Conservation (phyloP, 2,888 invertebrate genomes). For the Athalia cordata region DNA sequence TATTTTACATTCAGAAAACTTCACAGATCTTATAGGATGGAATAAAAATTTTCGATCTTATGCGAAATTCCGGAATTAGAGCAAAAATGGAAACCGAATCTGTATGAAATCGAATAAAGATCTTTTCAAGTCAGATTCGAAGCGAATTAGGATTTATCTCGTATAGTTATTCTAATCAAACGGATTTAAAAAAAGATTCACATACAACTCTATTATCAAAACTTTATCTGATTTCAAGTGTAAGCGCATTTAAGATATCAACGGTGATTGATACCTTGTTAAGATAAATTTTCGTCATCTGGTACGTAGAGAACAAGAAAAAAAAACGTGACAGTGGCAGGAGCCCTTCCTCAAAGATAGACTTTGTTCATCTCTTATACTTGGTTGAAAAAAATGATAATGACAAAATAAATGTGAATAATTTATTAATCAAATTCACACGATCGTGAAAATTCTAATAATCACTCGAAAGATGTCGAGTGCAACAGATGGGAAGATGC, state of each 20-base stretch:
- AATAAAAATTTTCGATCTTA: too few relatives aligned
- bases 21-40: too few relatives aligned
- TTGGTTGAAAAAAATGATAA: background rate
- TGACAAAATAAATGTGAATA: background rate
- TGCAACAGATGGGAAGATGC: background rate
- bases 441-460: constrained; percentile 15
- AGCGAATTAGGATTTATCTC: too few relatives aligned
- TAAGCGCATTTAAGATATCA: constrained; percentile 10
- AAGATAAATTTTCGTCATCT: background rate
- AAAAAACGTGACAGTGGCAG: background rate
- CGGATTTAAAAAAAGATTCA: too few relatives aligned
- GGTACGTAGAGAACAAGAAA: too few relatives aligned
- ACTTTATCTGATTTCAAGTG: too few relatives aligned
- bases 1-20: too few relatives aligned
- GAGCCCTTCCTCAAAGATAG: background rate
- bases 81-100: too few relatives aligned
- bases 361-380: constrained; percentile 16
- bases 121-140: too few relatives aligned
- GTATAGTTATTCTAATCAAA: too few relatives aligned
- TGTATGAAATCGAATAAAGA: too few relatives aligned
- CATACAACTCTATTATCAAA: constrained; percentile 20
- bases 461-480: background rate
- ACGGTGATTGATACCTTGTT: background rate
- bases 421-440: constrained; percentile 37
- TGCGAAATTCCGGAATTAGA: too few relatives aligned